Evolutionary conservation across 2,888 invertebrate species (phyloP).

Genomic region (Isoperla grammatica): DNA sequence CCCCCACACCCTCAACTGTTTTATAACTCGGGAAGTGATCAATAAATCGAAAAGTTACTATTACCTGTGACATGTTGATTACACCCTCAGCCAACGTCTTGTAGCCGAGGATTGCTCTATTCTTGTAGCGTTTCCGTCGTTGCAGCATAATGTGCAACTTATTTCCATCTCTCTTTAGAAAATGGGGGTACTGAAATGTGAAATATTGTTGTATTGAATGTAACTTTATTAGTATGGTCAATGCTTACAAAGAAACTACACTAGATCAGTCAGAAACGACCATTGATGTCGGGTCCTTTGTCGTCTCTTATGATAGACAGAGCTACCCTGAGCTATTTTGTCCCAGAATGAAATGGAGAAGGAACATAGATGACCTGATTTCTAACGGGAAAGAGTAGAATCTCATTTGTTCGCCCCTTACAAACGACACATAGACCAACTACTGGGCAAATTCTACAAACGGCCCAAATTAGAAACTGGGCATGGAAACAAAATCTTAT

Average conservation of each 20-base stretch:
- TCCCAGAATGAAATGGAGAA: too few species aligned
- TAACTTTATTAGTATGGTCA: background rate
- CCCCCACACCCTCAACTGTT: background rate
- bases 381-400: too few species aligned
- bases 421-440: too few species aligned
- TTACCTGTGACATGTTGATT: constrained; percentile 90
- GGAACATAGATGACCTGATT: too few species aligned
- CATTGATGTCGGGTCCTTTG: too few species aligned
- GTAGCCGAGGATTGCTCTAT: constrained; percentile 95
- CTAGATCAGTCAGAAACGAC: background rate
- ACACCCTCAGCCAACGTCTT: constrained; percentile 96
- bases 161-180: constrained; percentile 95
- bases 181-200: constrained; percentile 80
- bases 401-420: too few species aligned
- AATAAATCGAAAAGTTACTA: constrained; percentile 18
- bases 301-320: too few species aligned
- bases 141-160: constrained; percentile 93
- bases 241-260: constrained; percentile 14
- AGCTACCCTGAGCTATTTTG: too few species aligned
- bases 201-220: background rate
- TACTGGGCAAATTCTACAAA: too few species aligned
- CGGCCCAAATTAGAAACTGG: too few species aligned
- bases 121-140: constrained; percentile 95
- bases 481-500: too few species aligned
- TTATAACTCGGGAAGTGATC: background rate